Evolutionary conservation across 2,888 invertebrate genomes (phyloP).

Genomic region (Troides helena): DNA sequence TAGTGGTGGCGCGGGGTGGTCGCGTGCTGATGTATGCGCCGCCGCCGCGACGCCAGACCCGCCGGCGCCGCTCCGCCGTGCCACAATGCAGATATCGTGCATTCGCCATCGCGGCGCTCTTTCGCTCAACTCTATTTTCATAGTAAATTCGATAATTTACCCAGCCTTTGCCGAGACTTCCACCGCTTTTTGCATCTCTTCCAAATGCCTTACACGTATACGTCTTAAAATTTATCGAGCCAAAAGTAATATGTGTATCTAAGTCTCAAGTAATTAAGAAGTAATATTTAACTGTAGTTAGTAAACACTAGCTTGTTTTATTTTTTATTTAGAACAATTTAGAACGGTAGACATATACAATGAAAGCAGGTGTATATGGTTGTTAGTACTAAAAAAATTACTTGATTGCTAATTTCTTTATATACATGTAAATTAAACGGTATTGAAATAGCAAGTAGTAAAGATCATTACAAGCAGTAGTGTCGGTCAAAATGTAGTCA

Average conservation of each 20-base stretch:
- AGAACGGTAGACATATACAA: background rate
- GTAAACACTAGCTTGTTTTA: background rate
- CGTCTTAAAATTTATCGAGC: background rate
- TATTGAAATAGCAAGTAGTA: background rate
- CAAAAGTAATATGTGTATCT: background rate
- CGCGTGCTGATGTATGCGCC: slow-evolving; percentile 79
- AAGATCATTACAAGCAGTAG: slow-evolving; percentile 10
- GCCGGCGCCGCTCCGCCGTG: slow-evolving; percentile 73
- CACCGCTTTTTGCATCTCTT: slow-evolving; percentile 6
- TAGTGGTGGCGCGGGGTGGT: slow-evolving; percentile 45
- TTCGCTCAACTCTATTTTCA: slow-evolving; percentile 18
- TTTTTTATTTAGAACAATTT: background rate
- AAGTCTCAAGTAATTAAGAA: background rate
- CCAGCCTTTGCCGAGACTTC: slow-evolving; percentile 9
- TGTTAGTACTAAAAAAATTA: too few relatives aligned
- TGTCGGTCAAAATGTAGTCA: slow-evolving; percentile 11
- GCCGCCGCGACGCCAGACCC: slow-evolving; percentile 75
- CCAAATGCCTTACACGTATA: background rate
- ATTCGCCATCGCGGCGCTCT: slow-evolving; percentile 52
- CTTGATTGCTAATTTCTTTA: background rate
- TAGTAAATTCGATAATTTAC: slow-evolving; percentile 26
- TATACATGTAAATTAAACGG: background rate
- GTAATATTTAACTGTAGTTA: background rate
- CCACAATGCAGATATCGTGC: slow-evolving; percentile 77
- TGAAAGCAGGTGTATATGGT: background rate